Base-by-base conservation (phyloP, 2,797 vertebrate species). In the Sparus aurata region DNA sequence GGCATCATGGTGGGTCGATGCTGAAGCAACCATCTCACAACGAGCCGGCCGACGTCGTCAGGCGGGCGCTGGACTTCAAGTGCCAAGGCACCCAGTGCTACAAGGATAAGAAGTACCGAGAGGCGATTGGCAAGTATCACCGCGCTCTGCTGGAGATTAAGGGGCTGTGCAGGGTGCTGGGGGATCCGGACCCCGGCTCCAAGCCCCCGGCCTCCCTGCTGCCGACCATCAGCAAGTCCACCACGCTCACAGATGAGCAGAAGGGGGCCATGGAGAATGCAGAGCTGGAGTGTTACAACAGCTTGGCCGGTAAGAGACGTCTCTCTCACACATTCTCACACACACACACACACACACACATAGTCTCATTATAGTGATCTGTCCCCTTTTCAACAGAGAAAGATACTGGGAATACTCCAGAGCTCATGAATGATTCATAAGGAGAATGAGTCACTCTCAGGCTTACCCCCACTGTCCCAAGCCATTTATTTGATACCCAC, bases 21-120 rank as follows among this genome's bases (percentile, higher is more conserved):
- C 87, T 93, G 5, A 94, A 93, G 22, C 94, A 95, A 1, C 93
- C 94, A 12, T 87, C 91, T 6, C 91, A 91, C 80, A 91, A 90
- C 67, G 95, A 95, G 79, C 95, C 96, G 1, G 96, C 94, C 16
- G 97, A 97, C 88, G 96, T 96, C 66, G 96, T 99, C 87, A 94
- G 95, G 70, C 94, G 98, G 58, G 97, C 98, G 65, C 93, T 97
- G 88, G 98, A 98, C 93, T 99, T 99, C 94, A 98, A 98, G 95
- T 94, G 96, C 92, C 96, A 99, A 90, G 98, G 98, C 62, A 97
- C 97, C 53, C 98, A 98, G 95, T 99, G 98, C 92, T 99, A 99
- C 95, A 98, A 98, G 94, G 98, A 99, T 87, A 99, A 99, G 95
- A 99, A 99, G 95, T 99, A 98, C 96, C 96, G 98, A 54, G 98